Percentiles rank a stretch among this genome's conserved stretches.
phyloP scores from a whole-genome alignment of 1,140 invertebrate species.

The Drosophila mojavensis region DNA sequence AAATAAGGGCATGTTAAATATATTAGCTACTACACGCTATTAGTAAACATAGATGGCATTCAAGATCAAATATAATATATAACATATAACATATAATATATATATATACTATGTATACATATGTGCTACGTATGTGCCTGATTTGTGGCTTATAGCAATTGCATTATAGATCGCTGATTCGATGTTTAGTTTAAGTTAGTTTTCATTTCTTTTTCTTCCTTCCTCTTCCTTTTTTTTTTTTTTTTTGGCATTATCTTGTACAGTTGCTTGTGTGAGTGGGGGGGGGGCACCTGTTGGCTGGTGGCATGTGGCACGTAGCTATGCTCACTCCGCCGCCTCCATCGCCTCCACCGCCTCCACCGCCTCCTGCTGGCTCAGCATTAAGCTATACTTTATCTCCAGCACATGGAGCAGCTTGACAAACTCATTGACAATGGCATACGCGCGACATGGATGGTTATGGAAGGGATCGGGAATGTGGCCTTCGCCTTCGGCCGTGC shows the following conservation, averaged over 20 bases:
- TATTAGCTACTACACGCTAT: constrained; percentile 19
- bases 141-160: background rate
- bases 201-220: background rate
- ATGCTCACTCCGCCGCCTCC: background rate
- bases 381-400: constrained; percentile 22
- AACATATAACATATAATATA: background rate
- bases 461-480: background rate
- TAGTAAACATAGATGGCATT: constrained; percentile 11
- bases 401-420: constrained; percentile 38
- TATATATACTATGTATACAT: constrained; percentile 2
- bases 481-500: no score
- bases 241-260: constrained; percentile 44
- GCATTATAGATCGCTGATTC: background rate
- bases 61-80: background rate
- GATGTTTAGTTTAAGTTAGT: background rate
- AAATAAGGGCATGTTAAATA: background rate
- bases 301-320: background rate
- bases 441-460: background rate
- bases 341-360: background rate
- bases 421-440: constrained; percentile 26
- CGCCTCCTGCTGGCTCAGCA: background rate
- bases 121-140: background rate
- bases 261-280: background rate
- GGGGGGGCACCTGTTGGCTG: background rate
- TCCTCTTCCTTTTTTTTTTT: background rate